Percentiles rank a stretch among this genome's conserved stretches.
Evolutionary conservation across 2,888 invertebrate genomes (phyloP).

Genomic region (Sthenelais limicola): DNA sequence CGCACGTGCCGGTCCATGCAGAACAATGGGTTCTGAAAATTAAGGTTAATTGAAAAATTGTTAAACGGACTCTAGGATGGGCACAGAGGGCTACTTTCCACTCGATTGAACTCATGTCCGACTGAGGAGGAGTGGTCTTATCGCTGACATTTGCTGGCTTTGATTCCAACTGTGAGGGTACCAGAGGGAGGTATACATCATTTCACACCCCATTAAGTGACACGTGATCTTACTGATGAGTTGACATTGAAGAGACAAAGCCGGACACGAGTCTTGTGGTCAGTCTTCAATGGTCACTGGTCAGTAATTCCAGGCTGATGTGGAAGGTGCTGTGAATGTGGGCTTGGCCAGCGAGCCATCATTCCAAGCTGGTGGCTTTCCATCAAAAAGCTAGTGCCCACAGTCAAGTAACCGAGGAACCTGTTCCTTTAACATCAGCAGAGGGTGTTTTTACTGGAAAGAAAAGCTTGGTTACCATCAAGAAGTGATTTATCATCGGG

Average conservation of each 20-base stretch:
- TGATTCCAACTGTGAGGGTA: background rate
- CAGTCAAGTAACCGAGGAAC: too few species aligned
- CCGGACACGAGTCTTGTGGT: conserved; percentile 16
- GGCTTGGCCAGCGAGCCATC: too few species aligned
- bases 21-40: conserved; percentile 17
- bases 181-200: conserved; percentile 36
- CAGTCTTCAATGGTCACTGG: too few species aligned
- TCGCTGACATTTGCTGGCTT: background rate
- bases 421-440: too few species aligned
- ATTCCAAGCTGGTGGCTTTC: too few species aligned
- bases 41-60: conserved; percentile 33
- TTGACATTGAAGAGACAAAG: conserved; percentile 15
- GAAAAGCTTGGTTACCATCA: too few species aligned
- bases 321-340: too few species aligned
- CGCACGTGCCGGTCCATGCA: conserved; percentile 10
- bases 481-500: too few species aligned
- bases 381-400: too few species aligned
- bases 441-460: too few species aligned
- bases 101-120: background rate
- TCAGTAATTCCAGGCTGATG: too few species aligned
- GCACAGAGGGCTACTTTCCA: background rate
- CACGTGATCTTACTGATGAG: conserved; percentile 27
- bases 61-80: conserved; percentile 12
- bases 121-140: background rate
- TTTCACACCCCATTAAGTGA: conserved; percentile 33